Evolutionary conservation across 2,888 invertebrate species (phyloP), one percentile per base, ranked within the genome.

Genomic region (Prenolepis imparis): DNA sequence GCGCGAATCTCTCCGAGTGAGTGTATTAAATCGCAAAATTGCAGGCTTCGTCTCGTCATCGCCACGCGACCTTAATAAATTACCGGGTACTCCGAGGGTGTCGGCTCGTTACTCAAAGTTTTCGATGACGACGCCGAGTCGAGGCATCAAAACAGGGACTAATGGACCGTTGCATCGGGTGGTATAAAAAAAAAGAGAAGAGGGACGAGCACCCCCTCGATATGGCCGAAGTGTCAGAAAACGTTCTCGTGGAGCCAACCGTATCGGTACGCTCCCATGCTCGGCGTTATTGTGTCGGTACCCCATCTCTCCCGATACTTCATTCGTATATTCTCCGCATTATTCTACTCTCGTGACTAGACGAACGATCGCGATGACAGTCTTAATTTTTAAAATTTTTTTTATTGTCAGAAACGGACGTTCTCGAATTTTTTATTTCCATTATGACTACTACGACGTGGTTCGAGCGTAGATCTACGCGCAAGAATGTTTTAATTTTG

Each of bases 241-340:
- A 88, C 81, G 83, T 82, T 52, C n/a, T 82, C 86, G 84, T 90
- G 84, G 81, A 82, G 87, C 70, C 87, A 73, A 75, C 84, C 67
- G 75, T 68, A 77, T 82, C 64, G 84, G 61, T 83, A 83, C 81
- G 86, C 90, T 89, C 84, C 85, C 88, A 86, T 87, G 80, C 73
- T 74, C 52, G 39, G 24, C 66, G 18, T 66, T n/a, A 55, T 21
- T 57, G 15, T 36, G 9, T n/a, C 52, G 48, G 61, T 44, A 28
- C 64, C 67, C 67, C 61, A 61, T 48, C 39, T 36, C 41, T 8
- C 8, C 3, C n/a, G n/a, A 24, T 15, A 32, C 59, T 74, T 63
- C 32, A 67, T 61, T 73, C 59, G 1, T 48, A 24, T n/a, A n/a
- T 81, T n/a, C 11, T 57, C 39, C 18, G 64, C 64, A 57, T 44